Evolutionary conservation across 2,888 invertebrate genomes (phyloP).

Genomic region (Noctua comes): DNA sequence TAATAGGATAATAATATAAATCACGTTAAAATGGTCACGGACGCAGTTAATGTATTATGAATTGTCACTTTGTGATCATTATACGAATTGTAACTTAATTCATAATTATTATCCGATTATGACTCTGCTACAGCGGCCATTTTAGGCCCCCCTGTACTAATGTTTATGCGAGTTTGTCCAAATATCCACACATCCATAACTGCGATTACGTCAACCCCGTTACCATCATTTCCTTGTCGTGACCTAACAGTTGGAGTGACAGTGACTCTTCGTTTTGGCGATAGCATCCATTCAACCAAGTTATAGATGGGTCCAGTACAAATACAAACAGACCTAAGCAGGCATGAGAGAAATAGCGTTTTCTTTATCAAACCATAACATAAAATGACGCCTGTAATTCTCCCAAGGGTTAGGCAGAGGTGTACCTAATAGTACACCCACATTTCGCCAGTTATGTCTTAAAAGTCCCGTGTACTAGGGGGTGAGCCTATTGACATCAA

Average conservation of each 20-base stretch:
- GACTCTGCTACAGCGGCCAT: not conserved
- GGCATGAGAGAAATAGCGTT: slow-evolving; percentile 43
- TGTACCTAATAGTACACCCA: no score
- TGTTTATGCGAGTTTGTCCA: not conserved
- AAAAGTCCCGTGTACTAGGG: no score
- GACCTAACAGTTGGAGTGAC: slow-evolving; percentile 35
- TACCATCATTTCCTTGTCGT: slow-evolving; percentile 30
- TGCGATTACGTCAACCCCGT: slow-evolving; percentile 10
- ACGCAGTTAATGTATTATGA: no score
- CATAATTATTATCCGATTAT: not conserved
- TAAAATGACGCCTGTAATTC: no score
- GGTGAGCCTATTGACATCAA: no score
- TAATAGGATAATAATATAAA: no score
- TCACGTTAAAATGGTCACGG: no score
- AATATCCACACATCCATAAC: slow-evolving; percentile 5
- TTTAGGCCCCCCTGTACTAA: not conserved
- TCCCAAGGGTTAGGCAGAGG: no score
- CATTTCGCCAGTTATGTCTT: no score
- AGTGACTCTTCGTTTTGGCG: slow-evolving; percentile 7
- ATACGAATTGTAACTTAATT: not conserved
- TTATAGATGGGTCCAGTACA: slow-evolving; percentile 50
- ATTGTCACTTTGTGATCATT: not conserved
- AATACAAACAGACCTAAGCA: slow-evolving; percentile 40
- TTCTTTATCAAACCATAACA: slow-evolving; percentile 47
- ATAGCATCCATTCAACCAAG: slow-evolving; percentile 33